These are phyloP conservation scores for Drosophila sucinea DNA, from an alignment of 1,140 invertebrate species.

Conservation along the genomic window DNA sequence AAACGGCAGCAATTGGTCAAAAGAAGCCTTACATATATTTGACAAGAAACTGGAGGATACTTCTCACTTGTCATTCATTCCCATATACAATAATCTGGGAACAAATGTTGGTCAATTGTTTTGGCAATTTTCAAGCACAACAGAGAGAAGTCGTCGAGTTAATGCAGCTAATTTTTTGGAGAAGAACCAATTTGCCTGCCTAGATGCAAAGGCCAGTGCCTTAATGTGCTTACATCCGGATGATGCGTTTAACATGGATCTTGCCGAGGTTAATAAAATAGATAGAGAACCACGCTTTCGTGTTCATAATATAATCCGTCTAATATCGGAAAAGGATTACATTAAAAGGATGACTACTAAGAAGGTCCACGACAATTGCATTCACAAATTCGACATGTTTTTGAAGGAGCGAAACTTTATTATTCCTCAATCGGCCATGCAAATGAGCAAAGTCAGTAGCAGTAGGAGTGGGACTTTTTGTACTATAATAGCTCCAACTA, in stretches of 20 bases:
- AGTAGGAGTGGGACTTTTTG: background rate
- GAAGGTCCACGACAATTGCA: background rate
- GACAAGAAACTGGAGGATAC: slow-evolving; percentile 16
- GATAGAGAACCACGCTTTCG: background rate
- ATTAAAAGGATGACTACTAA: background rate
- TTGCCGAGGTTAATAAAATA: slow-evolving; percentile 35
- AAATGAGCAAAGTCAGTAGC: background rate
- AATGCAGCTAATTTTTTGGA: slow-evolving; percentile 31
- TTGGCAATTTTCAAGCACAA: background rate
- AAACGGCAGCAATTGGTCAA: slow-evolving; percentile 20
- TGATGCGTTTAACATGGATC: background rate
- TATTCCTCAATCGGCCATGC: background rate
- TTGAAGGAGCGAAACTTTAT: background rate
- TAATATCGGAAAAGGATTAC: background rate
- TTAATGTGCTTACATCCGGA: background rate
- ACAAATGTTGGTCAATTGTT: slow-evolving; percentile 33
- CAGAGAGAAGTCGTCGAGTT: slow-evolving; percentile 1
- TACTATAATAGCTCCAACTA: background rate
- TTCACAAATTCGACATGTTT: background rate
- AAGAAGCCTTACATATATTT: background rate
- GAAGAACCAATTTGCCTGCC: background rate
- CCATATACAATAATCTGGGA: background rate
- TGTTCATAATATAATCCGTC: slow-evolving; percentile 7
- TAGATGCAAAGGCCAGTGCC: background rate
- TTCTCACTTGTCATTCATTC: background rate